Conservation (phyloP, 2,888 invertebrate genomes). For the Beris morrisii region DNA sequence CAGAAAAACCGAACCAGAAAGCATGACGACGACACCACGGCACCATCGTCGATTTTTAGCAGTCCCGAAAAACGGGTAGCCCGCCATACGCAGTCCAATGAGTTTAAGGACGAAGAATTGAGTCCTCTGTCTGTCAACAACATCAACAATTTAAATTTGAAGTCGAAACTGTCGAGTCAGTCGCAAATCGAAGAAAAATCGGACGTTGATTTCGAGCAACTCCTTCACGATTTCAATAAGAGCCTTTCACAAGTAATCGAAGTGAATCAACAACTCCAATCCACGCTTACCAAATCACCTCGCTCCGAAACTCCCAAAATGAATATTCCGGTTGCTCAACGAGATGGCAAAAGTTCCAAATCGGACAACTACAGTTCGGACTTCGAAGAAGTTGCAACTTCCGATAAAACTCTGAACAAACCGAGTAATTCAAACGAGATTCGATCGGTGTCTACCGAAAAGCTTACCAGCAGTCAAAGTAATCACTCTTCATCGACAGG, state of each 20-base stretch:
- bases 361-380: conserved; percentile 34
- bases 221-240: conserved; percentile 49
- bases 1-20: not conserved
- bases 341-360: not conserved
- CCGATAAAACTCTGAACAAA: not conserved
- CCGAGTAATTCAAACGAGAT: not conserved
- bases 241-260: conserved; percentile 49
- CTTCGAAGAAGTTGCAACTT: conserved; percentile 33
- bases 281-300: conserved; percentile 19
- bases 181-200: not conserved
- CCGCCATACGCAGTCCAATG: not conserved
- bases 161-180: not conserved
- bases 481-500: conserved; percentile 1
- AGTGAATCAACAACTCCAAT: conserved; percentile 48
- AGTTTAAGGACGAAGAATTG: conserved; percentile 8
- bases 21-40: conserved; percentile 45
- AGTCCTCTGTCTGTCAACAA: conserved; percentile 47
- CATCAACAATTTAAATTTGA: conserved; percentile 42
- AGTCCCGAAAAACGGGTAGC: conserved; percentile 44
- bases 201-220: conserved; percentile 42
- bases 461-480: not conserved
- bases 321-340: not conserved
- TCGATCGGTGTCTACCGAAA: not conserved
- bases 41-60: conserved; percentile 46
- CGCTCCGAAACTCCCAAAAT: not conserved